Conservation (phyloP, 2,797 vertebrate genomes). For the Anomalospiza imberbis region DNA sequence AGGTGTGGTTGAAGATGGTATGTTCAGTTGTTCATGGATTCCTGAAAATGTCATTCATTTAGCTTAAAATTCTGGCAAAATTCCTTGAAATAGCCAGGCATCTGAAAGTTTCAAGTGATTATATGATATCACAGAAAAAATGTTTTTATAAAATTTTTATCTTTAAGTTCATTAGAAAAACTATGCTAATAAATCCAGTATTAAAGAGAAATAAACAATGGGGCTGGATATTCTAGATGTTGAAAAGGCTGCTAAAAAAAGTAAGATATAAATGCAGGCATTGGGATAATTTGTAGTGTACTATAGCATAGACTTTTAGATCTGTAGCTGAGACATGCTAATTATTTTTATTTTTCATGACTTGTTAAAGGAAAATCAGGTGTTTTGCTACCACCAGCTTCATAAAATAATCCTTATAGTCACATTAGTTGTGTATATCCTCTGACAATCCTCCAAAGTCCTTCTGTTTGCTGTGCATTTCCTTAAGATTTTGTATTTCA, state of each 20-base stretch:
- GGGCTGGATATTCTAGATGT: not conserved
- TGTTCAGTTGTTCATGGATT: not conserved
- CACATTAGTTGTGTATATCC: not conserved
- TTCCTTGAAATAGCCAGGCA: not conserved
- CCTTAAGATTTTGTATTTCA: not conserved
- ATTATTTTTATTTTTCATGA: not conserved
- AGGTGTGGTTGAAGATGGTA: not conserved
- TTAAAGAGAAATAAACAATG: not conserved
- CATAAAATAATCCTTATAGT: not conserved
- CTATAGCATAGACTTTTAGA: not conserved
- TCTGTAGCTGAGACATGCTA: not conserved
- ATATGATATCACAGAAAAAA: not conserved
- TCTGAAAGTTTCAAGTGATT: not conserved
- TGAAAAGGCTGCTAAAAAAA: not conserved
- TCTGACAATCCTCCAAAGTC: not conserved
- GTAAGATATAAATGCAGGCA: not conserved
- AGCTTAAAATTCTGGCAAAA: not conserved
- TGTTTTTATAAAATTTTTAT: not conserved
- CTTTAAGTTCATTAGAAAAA: not conserved
- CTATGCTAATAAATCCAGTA: not conserved
- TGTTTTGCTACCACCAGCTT: not conserved
- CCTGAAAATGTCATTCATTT: not conserved
- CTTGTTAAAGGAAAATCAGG: not conserved
- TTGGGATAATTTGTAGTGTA: not conserved
- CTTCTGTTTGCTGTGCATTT: not conserved